phyloP scores from a whole-genome alignment of 2,888 invertebrate genomes.

The Synergus itoensis region DNA sequence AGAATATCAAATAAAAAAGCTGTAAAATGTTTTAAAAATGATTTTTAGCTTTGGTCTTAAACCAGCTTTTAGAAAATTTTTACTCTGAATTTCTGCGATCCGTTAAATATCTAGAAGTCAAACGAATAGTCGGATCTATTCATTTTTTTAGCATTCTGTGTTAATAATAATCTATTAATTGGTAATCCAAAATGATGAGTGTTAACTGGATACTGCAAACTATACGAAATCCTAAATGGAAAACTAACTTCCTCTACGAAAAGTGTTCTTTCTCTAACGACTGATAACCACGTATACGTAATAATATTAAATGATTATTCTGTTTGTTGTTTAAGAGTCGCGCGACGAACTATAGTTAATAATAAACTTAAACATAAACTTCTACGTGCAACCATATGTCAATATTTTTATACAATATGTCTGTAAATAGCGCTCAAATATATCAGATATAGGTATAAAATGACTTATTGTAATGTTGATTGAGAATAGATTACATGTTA shows the following conservation, averaged over 20 bases:
- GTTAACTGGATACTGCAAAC: neutral
- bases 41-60: neutral
- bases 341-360: conserved; percentile 41
- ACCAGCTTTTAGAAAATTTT: neutral
- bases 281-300: conserved; percentile 65
- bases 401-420: conserved; percentile 72
- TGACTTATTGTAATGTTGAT: conserved; percentile 62
- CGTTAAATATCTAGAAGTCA: neutral
- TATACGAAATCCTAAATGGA: conserved; percentile 12
- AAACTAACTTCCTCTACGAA: conserved; percentile 30
- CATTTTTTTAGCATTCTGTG: neutral
- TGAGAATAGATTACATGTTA: conserved; percentile 52
- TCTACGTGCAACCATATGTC: conserved; percentile 49
- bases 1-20: neutral
- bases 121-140: neutral
- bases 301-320: conserved; percentile 51
- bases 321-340: conserved; percentile 15
- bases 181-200: neutral
- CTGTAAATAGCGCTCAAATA: conserved; percentile 64
- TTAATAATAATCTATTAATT: neutral
- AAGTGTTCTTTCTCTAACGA: conserved; percentile 54
- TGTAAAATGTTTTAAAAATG: neutral
- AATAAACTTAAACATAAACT: conserved; percentile 40
- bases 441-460: conserved; percentile 53
- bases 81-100: neutral